Conservation (phyloP, 53 echinoderm and acorn worm genomes). For the Luidia sarsii region DNA sequence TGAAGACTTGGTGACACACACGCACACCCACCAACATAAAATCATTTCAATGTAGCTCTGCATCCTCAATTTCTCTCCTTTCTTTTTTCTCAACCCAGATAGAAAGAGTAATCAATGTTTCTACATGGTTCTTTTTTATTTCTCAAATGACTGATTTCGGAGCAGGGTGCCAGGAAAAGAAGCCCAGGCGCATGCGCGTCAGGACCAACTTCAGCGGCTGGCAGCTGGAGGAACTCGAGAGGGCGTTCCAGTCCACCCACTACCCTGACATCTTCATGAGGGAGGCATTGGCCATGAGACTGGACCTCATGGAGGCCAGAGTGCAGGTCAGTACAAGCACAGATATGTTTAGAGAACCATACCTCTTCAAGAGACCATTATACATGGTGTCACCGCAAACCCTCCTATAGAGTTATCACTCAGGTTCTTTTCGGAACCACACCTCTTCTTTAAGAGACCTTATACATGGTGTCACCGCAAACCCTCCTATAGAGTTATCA, state of each 20-base stretch:
- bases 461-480: too few species aligned
- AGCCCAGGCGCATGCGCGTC: conserved; percentile 91
- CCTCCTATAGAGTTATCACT: too few species aligned
- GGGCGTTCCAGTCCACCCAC: conserved; percentile 85
- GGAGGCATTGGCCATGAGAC: conserved; percentile 92
- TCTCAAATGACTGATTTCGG: background rate
- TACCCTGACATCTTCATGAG: conserved; percentile 99
- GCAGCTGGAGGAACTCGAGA: conserved; percentile 93
- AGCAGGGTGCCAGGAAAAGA: conserved; percentile 29
- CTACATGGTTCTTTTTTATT: background rate
- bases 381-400: too few species aligned
- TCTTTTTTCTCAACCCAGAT: too few species aligned
- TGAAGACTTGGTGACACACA: too few species aligned
- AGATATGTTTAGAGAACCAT: too few species aligned
- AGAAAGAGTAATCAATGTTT: background rate
- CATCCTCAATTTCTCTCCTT: too few species aligned
- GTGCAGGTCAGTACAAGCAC: conserved; percentile 92
- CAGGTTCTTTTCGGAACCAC: too few species aligned
- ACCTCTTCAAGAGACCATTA: too few species aligned
- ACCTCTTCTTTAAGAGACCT: too few species aligned
- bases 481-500: too few species aligned
- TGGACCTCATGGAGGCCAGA: conserved; percentile 96
- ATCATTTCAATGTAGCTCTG: background rate
- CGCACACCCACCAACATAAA: too few species aligned
- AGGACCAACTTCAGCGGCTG: conserved; percentile 92